Evolutionary conservation across 2,797 vertebrate genomes (phyloP).

Genomic region (Kryptopterus vitreolus): DNA sequence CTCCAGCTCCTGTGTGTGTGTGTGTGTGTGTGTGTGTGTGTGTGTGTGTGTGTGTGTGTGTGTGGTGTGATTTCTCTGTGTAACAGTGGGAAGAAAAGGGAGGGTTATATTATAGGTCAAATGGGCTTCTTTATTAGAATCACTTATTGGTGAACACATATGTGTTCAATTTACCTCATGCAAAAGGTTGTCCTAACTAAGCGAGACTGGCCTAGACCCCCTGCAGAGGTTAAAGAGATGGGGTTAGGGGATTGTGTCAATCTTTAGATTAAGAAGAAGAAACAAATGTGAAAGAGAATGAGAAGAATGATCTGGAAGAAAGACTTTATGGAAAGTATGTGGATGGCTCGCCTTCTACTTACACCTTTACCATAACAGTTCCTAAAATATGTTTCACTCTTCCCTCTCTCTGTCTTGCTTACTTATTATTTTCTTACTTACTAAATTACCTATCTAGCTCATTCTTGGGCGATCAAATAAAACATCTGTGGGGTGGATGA

Average conservation of each 20-base stretch:
- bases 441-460: constrained; percentile 44
- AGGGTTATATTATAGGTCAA: constrained; percentile 13
- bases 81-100: constrained; percentile 11
- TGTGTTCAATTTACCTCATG: constrained; percentile 40
- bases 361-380: constrained; percentile 37
- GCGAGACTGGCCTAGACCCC: constrained; percentile 33
- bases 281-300: not conserved
- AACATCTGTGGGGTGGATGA: constrained; percentile 41
- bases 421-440: constrained; percentile 12
- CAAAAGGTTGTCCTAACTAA: constrained; percentile 39
- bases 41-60: not conserved
- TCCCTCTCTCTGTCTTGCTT: constrained; percentile 5
- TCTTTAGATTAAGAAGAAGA: constrained; percentile 3
- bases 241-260: constrained; percentile 4
- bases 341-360: constrained; percentile 33
- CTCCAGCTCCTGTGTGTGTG: constrained; percentile 32
- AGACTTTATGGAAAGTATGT: constrained; percentile 47
- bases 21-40: constrained; percentile 3
- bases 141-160: constrained; percentile 27
- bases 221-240: constrained; percentile 4
- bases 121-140: constrained; percentile 30
- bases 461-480: constrained; percentile 18
- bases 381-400: constrained; percentile 5
- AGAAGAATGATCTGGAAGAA: constrained; percentile 37
- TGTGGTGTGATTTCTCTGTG: not conserved